Conservation (phyloP, 2,113 vertebrate genomes). For the Stigmatopora nigra region DNA sequence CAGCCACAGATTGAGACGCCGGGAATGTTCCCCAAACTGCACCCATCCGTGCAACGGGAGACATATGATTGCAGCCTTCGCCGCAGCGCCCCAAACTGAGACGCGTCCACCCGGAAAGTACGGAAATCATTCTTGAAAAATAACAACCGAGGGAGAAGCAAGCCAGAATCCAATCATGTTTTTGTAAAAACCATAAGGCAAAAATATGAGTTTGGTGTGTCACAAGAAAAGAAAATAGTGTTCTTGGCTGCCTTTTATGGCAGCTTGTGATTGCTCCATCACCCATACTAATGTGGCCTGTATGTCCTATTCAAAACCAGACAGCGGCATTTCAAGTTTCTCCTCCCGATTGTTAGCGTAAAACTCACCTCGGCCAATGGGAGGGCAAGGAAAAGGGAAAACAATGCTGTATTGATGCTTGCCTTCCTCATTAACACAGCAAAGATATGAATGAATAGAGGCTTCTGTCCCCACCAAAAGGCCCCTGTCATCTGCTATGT, state of each 20-base stretch:
- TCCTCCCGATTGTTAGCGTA: conserved; percentile 47
- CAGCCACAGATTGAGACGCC: conserved; percentile 5
- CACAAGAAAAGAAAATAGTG: conserved; percentile 3
- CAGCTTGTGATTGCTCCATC: conserved; percentile 63
- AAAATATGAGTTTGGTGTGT: background rate
- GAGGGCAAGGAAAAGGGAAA: conserved; percentile 60
- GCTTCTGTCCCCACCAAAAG: conserved; percentile 62
- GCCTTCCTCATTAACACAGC: conserved; percentile 67
- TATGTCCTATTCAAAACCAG: conserved; percentile 60
- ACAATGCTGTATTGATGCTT: conserved; percentile 75
- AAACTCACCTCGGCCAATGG: conserved; percentile 48
- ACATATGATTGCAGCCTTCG: background rate
- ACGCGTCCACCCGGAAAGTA: background rate
- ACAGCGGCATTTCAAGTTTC: conserved; percentile 55
- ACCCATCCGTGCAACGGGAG: background rate
- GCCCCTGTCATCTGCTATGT: conserved; percentile 58
- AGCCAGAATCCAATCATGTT: background rate
- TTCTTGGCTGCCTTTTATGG: conserved; percentile 53
- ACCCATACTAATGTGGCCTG: conserved; percentile 67
- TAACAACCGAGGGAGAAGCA: background rate
- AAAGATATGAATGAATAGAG: conserved; percentile 61
- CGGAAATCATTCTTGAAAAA: background rate
- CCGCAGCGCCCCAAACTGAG: background rate
- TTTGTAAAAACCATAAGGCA: background rate
- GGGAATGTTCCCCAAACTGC: background rate